Evolutionary conservation across 2,888 invertebrate species (phyloP).

Genomic region (Lasioglossum malachurum): DNA sequence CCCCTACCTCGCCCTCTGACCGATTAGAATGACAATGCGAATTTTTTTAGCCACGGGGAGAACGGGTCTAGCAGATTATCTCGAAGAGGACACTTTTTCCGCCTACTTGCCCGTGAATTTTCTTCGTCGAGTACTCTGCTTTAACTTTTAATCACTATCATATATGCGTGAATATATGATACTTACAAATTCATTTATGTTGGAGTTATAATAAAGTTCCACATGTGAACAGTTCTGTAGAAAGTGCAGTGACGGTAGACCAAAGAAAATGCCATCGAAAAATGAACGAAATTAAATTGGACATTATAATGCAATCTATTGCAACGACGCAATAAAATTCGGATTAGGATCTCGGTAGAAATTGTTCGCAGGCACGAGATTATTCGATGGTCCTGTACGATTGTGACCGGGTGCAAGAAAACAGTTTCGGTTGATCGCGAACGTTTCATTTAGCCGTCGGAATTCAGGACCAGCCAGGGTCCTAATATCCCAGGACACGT

Average conservation of each 20-base stretch:
- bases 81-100: neutral
- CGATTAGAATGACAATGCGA: constrained; percentile 50
- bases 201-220: too few species aligned
- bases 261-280: too few species aligned
- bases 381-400: neutral
- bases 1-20: neutral
- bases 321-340: neutral
- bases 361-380: neutral
- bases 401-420: neutral
- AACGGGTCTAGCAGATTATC: neutral
- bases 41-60: neutral
- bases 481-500: constrained; percentile 55
- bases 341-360: neutral
- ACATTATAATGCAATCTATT: neutral
- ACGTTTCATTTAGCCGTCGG: constrained; percentile 5
- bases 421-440: neutral
- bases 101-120: neutral
- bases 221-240: too few species aligned
- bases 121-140: neutral
- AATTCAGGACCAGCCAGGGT: constrained; percentile 23
- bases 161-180: too few species aligned
- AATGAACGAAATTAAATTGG: neutral
- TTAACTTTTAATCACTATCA: neutral
- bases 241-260: too few species aligned
- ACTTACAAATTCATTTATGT: too few species aligned